Evolutionary conservation across 64 coral and sea anemone species (phyloP), one percentile per base, ranked within the genome.

Genomic region (Acropora yongei): DNA sequence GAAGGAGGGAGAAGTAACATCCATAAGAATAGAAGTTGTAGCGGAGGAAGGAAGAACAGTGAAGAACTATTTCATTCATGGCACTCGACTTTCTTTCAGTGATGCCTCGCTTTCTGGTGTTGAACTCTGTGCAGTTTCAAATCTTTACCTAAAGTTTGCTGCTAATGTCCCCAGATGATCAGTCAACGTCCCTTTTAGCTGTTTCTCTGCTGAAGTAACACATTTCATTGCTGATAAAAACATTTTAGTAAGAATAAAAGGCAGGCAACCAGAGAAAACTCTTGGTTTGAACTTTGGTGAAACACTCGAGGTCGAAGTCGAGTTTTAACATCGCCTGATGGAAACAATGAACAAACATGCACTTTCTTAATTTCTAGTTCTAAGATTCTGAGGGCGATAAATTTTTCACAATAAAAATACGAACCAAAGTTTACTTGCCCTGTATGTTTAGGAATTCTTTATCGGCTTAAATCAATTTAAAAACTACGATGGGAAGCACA

Each of bases 401-500:
- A 57, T 30, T 91, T 95, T 78, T 78, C 91, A 77, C 83, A 93
- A 30, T 77, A 75, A 71, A 86, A 69, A 11, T 13, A 67, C 10
- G 58, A 80, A 42, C 71, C 49, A 40, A 81, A 91, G 18, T 90
- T 72, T 84, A 78, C 93, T 53, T 98, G 97, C 45, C 97, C 97
- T 2, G 88, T 98, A 5, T 98, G 97, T 81, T 78, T 98, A 5
- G 88, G 88, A 41, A 11, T 96, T 65, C 86, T 93, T 49, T 89
- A 96, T 74, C 86, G 94, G 20, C 97, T 94, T n/a, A 98, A 96
- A 73, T 98, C 97, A 9, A 91, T n/a, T 98, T 60, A 63, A 75
- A 13, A 65, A 49, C 40, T 91, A 82, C 49, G 41, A 78, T 4
- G 76, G 94, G 10, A 95, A 93, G 65, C 93, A 93, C 84, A 71